Conservation (phyloP, 1,140 invertebrate species). For the Drosophila sucinea region DNA sequence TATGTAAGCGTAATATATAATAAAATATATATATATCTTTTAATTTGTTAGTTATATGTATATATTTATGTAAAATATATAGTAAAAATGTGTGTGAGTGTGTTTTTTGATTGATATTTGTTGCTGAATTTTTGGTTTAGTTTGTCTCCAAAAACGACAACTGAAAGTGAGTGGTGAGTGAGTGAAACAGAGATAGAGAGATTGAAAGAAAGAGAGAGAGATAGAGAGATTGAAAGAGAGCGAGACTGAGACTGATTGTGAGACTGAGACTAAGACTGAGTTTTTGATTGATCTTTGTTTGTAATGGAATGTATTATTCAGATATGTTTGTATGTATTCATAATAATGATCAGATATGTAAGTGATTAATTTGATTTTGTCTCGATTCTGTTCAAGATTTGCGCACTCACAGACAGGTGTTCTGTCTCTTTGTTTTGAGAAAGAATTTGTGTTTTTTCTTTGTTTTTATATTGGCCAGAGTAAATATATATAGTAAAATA, state of each 20-base stretch:
- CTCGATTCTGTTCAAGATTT: slow-evolving; percentile 23
- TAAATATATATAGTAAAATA: slow-evolving; percentile 4
- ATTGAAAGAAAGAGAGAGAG: slow-evolving; percentile 17
- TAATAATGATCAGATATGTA: slow-evolving; percentile 20
- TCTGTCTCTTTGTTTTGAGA: slow-evolving; percentile 45
- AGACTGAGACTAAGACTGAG: slow-evolving; percentile 38
- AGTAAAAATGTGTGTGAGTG: slow-evolving; percentile 54
- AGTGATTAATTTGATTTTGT: slow-evolving; percentile 23
- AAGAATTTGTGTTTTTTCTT: slow-evolving; percentile 8
- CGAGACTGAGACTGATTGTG: slow-evolving; percentile 32
- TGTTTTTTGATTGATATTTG: slow-evolving; percentile 17
- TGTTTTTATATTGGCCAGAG: slow-evolving; percentile 7
- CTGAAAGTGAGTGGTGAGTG: slow-evolving; percentile 23
- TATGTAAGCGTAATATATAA: slow-evolving; percentile 35
- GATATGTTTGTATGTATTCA: background rate
- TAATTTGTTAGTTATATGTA: slow-evolving; percentile 49
- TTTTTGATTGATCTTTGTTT: background rate
- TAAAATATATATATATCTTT: slow-evolving; percentile 47
- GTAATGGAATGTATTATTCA: background rate
- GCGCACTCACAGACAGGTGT: slow-evolving; percentile 67
- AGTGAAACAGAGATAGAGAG: background rate
- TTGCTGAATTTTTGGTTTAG: slow-evolving; percentile 21
- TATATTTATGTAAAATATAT: slow-evolving; percentile 51
- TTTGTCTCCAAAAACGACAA: slow-evolving; percentile 10
- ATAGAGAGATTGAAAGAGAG: slow-evolving; percentile 13